These are phyloP conservation scores for Eptatretus burgeri DNA, from an alignment of 2,113 vertebrate genomes.

Conservation along the genomic window DNA sequence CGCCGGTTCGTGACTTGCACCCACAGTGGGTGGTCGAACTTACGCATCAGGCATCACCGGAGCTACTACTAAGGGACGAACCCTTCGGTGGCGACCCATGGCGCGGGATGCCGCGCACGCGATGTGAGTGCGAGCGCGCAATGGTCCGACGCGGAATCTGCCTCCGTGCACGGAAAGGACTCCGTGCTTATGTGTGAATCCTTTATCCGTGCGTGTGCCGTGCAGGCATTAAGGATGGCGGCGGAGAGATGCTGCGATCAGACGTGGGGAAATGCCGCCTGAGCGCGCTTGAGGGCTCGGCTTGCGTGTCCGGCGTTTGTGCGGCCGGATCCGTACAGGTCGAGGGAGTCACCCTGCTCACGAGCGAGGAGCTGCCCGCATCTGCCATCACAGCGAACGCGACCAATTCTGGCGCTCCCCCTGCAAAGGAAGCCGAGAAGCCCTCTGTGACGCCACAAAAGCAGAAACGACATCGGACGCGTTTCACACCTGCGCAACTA, in stretches of 20 bases:
- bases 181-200: background rate
- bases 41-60: no score
- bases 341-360: slow-evolving; percentile 54
- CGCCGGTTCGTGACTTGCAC: no score
- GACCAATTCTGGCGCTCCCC: slow-evolving; percentile 20
- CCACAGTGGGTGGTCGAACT: no score
- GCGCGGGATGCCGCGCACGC: no score
- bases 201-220: slow-evolving; percentile 10
- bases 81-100: no score
- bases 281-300: slow-evolving; percentile 36
- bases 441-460: slow-evolving; percentile 31
- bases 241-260: slow-evolving; percentile 58
- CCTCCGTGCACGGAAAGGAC: no score
- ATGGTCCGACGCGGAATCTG: no score
- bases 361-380: slow-evolving; percentile 60
- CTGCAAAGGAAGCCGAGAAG: slow-evolving; percentile 47
- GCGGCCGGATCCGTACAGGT: slow-evolving; percentile 50
- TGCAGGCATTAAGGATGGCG: slow-evolving; percentile 90
- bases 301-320: slow-evolving; percentile 50
- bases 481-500: slow-evolving; percentile 76
- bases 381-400: slow-evolving; percentile 32
- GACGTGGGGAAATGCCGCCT: slow-evolving; percentile 68
- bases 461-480: slow-evolving; percentile 71
- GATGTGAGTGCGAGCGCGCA: no score
- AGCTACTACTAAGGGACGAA: no score